phyloP scores from a whole-genome alignment of 2,113 vertebrate species.

The Urocitellus parryii region DNA sequence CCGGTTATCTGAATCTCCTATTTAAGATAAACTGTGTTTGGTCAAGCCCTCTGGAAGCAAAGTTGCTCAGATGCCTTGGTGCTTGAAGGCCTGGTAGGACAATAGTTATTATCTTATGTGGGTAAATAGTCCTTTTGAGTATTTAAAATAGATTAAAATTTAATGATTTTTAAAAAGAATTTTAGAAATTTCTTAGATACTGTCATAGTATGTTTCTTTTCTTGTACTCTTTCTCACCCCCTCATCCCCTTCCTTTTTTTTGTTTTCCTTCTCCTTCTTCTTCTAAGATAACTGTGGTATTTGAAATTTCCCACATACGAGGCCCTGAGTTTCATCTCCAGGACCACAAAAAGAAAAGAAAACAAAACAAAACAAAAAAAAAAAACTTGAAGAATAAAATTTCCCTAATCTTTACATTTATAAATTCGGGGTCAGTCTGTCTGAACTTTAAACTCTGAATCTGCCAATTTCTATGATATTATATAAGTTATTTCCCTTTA shows the following conservation, averaged over 20 bases:
- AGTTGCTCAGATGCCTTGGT: neutral
- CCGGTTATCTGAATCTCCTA: neutral
- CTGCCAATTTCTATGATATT: neutral
- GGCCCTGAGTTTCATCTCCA: neutral
- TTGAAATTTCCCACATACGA: neutral
- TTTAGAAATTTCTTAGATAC: neutral
- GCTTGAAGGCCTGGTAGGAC: neutral
- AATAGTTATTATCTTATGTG: neutral
- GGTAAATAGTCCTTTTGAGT: neutral
- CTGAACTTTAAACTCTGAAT: neutral
- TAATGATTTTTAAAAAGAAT: neutral
- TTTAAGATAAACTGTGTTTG: slow-evolving; percentile 1
- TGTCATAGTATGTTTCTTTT: neutral
- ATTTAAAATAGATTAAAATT: slow-evolving; percentile 38
- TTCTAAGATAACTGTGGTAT: neutral
- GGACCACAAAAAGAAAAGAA: neutral
- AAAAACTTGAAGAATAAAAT: neutral
- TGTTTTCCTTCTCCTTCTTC: neutral
- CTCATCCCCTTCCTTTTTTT: too few species aligned
- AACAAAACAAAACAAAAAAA: neutral
- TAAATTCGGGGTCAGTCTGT: neutral
- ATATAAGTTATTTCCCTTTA: neutral
- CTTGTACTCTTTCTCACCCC: too few species aligned
- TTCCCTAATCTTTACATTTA: neutral
- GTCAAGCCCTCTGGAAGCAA: neutral